Evolutionary conservation across 2,888 invertebrate genomes (phyloP), one percentile per base, ranked within the genome.

Genomic region (Alentia gelatinosa): DNA sequence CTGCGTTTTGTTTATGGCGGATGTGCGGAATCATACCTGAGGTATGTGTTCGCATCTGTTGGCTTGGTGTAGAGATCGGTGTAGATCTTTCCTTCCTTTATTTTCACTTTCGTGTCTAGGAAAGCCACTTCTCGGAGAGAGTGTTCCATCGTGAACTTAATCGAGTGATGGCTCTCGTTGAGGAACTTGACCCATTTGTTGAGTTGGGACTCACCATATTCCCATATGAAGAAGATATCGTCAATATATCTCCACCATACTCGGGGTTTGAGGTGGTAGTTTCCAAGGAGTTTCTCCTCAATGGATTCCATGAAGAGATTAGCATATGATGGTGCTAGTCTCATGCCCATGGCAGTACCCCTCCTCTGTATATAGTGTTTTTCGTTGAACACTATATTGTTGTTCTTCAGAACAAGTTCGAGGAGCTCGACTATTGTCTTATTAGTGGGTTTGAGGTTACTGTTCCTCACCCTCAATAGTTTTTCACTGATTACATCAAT

Each of bases 191-290:
- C 15, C 39, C 39, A 83, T n/a, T 83, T 83, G 1, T 83, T 23
- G 5, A 83, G 35, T 7, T 83, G 39, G 0, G 35, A 15, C 26
- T 40, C n/a, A 0, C 83, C 83, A 83, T 83, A 39, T 37, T 83
- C 83, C 83, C 83, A 83, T 19, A 83, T 40, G 39, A 83, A 40
- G 83, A 83, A 83, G 26, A 83, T 83, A 26, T 83, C 83, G 39
- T 83, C 83, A 7, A 83, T 83, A 26, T 37, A 83, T 40, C 83
- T 83, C n/a, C 35, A 23, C 83, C 83, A 83, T 35, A 4, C 26
- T 30, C 4, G 35, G 35, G 83, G 83, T 83, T 83, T 5, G 83
- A 83, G 83, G 19, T 23, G 35, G 5, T 83, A 39, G 19, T 15
- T 79, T 7, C 30, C 39, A 1, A 39, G 3, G 5, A 83, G 1